Base-by-base conservation (phyloP, 1,140 invertebrate genomes). In the Drosophila tani region DNA sequence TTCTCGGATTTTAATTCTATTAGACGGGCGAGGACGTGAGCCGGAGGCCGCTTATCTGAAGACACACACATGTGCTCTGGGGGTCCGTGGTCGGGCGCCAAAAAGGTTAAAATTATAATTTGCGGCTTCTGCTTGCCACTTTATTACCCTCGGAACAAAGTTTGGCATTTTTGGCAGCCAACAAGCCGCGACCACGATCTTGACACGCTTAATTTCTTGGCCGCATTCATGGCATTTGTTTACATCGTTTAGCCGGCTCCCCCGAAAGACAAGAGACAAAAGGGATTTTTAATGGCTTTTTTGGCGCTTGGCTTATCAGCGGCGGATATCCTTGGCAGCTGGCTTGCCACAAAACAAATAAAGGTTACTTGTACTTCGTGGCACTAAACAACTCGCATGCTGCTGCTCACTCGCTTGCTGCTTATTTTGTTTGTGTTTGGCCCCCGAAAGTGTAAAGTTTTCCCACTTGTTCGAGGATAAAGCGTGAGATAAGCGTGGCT, bases 21-120 rank as follows among this genome's bases (percentile, higher is more conserved):
- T 84, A 84, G 75, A 65, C 41, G 53, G 43, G 11, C 27, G 53
- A 62, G 56, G 65, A 79, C 56, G 66, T 51, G 76, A 15, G 29
- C 40, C 51, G 21, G 9, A 27, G 63, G 46, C 47, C 49, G 83
- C 87, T 91, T 91, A 91, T 91, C 87, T 51, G 53, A 46, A 56
- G 53, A 43, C 29, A 45, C 66, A 43, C 41, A 21, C 58, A 58
- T 43, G 40, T 55, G 29, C 12, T 35, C 71, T 14, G 41, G 19
- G 19, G 15, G 15, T 63, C 32, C 38, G 64, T 32, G 27, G 8
- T 8, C 41, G 41, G 53, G 53, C 41, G 68, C 57, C 65, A 68
- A 84, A 87, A 87, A 90, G 84, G 84, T 87, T 88, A 87, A 87
- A 87, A 88, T 88, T 84, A 81, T 84, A 87, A 87, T 87, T 88